Conservation (phyloP, 1,140 invertebrate genomes). For the Heterodera schachtii region DNA sequence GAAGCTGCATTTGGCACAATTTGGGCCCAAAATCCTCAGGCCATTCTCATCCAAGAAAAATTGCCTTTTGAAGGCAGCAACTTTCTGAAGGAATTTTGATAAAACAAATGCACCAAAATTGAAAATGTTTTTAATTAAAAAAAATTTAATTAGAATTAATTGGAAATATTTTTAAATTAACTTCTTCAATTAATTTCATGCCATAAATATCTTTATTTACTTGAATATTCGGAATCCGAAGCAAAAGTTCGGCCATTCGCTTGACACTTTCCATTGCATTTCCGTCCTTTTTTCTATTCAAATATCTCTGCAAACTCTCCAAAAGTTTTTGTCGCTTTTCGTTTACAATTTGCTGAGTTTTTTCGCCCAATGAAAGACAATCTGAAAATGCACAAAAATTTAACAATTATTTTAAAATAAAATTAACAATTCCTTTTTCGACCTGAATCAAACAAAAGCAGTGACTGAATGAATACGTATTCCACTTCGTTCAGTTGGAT, state of each 20-base stretch:
- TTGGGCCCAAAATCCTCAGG: constrained; percentile 52
- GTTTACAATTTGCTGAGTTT: constrained; percentile 37
- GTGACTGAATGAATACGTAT: constrained; percentile 56
- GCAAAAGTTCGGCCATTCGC: constrained; percentile 44
- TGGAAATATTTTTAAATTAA: no score
- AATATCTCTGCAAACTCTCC: constrained; percentile 38
- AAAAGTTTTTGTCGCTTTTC: constrained; percentile 43
- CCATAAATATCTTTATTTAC: constrained; percentile 22
- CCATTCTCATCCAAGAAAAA: constrained; percentile 54
- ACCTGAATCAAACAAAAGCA: constrained; percentile 61
- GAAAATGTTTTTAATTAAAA: not conserved
- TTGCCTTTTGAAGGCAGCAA: constrained; percentile 61
- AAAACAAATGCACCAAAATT: not conserved
- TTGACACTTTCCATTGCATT: constrained; percentile 18
- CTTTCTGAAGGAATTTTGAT: constrained; percentile 52
- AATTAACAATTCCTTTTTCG: not conserved
- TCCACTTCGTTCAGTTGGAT: constrained; percentile 55
- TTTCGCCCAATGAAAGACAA: constrained; percentile 46
- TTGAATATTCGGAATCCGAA: constrained; percentile 51
- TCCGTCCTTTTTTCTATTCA: constrained; percentile 24
- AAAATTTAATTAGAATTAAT: constrained; percentile 16
- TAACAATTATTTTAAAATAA: constrained; percentile 2
- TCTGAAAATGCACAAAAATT: constrained; percentile 40
- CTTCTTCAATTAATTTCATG: no score
- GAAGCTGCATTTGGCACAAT: constrained; percentile 51